Evolutionary conservation across 2,797 vertebrate species (phyloP).

Genomic region (Pterois miles): DNA sequence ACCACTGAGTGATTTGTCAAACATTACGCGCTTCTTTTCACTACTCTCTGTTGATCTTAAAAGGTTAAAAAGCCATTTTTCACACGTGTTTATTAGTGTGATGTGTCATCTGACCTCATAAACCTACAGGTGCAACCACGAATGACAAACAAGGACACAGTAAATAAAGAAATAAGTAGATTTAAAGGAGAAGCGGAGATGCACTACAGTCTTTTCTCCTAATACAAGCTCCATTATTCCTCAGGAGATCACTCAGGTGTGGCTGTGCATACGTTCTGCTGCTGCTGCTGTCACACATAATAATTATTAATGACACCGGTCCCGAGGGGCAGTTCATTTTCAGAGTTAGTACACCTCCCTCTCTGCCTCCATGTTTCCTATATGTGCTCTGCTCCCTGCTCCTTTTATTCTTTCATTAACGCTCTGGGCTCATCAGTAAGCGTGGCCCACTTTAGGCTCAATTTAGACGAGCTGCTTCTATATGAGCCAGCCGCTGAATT

Average conservation of each 20-base stretch:
- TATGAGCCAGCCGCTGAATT: slow-evolving; percentile 68
- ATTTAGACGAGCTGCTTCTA: slow-evolving; percentile 67
- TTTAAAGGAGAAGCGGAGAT: background rate
- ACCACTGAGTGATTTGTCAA: no score
- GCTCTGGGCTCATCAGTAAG: slow-evolving; percentile 57
- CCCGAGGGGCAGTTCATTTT: slow-evolving; percentile 56
- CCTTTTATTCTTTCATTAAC: slow-evolving; percentile 64
- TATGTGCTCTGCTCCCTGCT: slow-evolving; percentile 6
- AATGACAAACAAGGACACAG: background rate
- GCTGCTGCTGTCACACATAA: slow-evolving; percentile 16
- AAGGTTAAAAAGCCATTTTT: no score
- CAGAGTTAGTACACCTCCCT: slow-evolving; percentile 23
- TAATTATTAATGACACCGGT: slow-evolving; percentile 47
- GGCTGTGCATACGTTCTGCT: background rate
- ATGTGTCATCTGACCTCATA: background rate
- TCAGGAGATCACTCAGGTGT: slow-evolving; percentile 27
- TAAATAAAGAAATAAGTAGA: background rate
- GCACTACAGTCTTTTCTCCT: background rate
- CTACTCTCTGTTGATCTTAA: no score
- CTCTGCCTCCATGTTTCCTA: slow-evolving; percentile 23
- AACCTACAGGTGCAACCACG: background rate
- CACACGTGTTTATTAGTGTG: no score
- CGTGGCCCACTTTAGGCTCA: slow-evolving; percentile 67
- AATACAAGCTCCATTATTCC: slow-evolving; percentile 27
- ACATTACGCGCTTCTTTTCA: no score